phyloP scores from a whole-genome alignment of 2,888 invertebrate genomes.

The Ypsolopha scabrella region DNA sequence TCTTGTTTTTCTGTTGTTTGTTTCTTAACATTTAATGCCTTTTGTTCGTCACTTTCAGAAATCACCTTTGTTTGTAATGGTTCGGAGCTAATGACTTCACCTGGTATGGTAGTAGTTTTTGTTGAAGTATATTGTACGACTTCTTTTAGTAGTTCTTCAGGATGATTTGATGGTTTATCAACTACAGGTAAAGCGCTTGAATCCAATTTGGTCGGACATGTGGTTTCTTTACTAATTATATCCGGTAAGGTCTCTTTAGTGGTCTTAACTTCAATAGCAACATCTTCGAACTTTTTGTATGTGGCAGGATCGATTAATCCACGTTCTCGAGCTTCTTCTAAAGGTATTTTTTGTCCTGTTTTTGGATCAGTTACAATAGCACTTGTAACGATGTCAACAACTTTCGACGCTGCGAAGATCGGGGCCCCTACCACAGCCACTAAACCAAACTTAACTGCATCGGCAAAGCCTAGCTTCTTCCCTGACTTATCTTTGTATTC shows the following conservation, averaged over 20 bases:
- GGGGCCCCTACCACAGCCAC: slow-evolving; percentile 82
- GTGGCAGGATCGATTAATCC: slow-evolving; percentile 76
- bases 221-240: slow-evolving; percentile 5
- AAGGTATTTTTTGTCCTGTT: slow-evolving; percentile 82
- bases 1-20: slow-evolving; percentile 17
- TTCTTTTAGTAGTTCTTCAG: slow-evolving; percentile 4
- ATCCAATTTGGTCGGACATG: slow-evolving; percentile 1
- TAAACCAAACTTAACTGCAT: slow-evolving; percentile 82
- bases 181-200: slow-evolving; percentile 14
- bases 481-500: slow-evolving; percentile 76
- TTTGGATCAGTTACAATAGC: slow-evolving; percentile 77
- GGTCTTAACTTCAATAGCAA: slow-evolving; percentile 40
- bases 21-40: neutral
- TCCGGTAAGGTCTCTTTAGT: slow-evolving; percentile 22
- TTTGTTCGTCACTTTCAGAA: neutral
- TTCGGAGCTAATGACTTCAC: neutral
- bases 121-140: slow-evolving; percentile 6
- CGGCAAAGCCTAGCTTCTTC: slow-evolving; percentile 75
- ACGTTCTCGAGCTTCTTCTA: slow-evolving; percentile 83
- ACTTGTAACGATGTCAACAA: slow-evolving; percentile 72
- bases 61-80: neutral
- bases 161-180: slow-evolving; percentile 13
- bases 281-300: slow-evolving; percentile 59
- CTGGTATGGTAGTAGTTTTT: neutral
- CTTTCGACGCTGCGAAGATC: slow-evolving; percentile 75